Evolutionary conservation across 2,113 vertebrate species (phyloP), one percentile per base, ranked within the genome.

Genomic region (Scopus umbretta): DNA sequence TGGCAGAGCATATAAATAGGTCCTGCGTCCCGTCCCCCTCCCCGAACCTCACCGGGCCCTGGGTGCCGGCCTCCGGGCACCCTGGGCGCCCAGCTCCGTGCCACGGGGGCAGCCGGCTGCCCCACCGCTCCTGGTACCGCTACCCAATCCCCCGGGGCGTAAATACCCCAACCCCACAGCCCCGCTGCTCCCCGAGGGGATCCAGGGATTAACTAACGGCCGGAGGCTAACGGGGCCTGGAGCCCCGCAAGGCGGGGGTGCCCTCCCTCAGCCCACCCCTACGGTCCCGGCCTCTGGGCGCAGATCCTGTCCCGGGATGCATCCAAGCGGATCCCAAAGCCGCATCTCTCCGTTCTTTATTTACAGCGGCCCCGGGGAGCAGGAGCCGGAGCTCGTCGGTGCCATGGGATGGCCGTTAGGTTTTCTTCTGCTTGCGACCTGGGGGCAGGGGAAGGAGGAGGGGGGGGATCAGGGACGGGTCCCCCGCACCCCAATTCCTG

Each of bases 351-450:
- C 47, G 1, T 65, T 58, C n/a, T 90, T 94, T 94, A 92, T 95
- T 95, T 56, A n/a, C 90, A 72, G 30, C 3, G 0, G 21, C 32
- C 10, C 16, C 0, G 1, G 56, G 65, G 16, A 30, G 76, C 75
- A 5, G 65, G 45, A 16, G 62, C 73, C 0, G 2, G 19, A 21
- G 53, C 74, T 32, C 8, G 3, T 50, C 27, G 0, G 2, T 27
- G n/a, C 21, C 0, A 5, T 3, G 3, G 10, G 21, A 11, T 21
- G 13, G 5, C 1, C 3, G 0, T 73, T n/a, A 98, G 93, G 96
- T 97, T 82, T 98, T 98, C 96, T 98, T 98, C 96, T 98, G 97
- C 93, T 98, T 97, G 70, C 98, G 98, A 80, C 98, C 98, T 98
- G 52, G 47, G 53, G 50, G 50, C 7, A 19, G 53, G 22, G 36